phyloP scores from a whole-genome alignment of 2,888 invertebrate species.

The Tenthredo notha region DNA sequence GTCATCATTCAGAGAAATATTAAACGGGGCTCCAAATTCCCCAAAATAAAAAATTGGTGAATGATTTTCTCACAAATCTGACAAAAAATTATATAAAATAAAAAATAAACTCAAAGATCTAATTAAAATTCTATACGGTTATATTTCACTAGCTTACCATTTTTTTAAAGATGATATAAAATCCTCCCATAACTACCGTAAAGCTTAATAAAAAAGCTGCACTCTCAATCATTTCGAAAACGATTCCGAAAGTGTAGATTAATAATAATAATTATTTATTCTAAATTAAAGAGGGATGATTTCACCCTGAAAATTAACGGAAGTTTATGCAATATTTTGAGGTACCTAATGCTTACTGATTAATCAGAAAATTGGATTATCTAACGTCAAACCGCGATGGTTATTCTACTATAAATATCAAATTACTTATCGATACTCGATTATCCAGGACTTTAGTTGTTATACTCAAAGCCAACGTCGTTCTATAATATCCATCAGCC shows the following conservation, averaged over 20 bases:
- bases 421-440: constrained; percentile 22
- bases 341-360: not conserved
- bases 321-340: no score
- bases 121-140: not conserved
- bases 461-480: constrained; percentile 13
- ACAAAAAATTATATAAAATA: not conserved
- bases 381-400: not conserved
- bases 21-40: not conserved
- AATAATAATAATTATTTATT: not conserved
- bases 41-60: not conserved
- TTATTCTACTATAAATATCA: not conserved
- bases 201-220: constrained; percentile 22
- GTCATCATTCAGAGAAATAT: not conserved
- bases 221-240: not conserved
- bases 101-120: not conserved
- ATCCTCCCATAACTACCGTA: not conserved
- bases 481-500: not conserved
- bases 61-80: not conserved
- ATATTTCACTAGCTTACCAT: not conserved
- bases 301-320: not conserved
- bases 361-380: not conserved
- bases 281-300: not conserved
- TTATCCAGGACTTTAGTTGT: not conserved
- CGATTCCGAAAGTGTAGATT: not conserved
- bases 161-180: not conserved